Evolutionary conservation across 2,113 vertebrate species (phyloP), one percentile per base, ranked within the genome.

Genomic region (Antigone vipio): DNA sequence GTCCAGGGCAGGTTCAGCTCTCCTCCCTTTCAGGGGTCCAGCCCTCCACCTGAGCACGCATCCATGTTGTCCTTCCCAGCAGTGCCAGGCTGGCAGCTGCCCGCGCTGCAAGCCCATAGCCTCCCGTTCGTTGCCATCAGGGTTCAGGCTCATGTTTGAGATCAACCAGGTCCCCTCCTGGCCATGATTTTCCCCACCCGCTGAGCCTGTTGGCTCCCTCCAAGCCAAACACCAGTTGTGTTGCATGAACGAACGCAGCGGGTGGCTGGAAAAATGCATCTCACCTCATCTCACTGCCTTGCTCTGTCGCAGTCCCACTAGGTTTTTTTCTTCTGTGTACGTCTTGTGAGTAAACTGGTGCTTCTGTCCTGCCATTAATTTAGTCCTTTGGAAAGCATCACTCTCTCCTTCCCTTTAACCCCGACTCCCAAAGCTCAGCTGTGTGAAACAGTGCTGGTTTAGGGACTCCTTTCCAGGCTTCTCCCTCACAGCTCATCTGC

Each of bases 181-280:
- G 67, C 13, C 11, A 0, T 3, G 11, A 47, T 53, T 63, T 49
- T 49, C 59, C 22, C 40, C 13, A 4, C 71, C 58, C 22, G 13
- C 35, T 44, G n/a, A 56, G 52, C n/a, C 35, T 1, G 3, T 42
- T 30, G 26, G n/a, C 52, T 72, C 27, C 40, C 38, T 53, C 56
- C 50, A 42, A 64, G 56, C 44, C 21, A 35, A 75, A 64, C 69
- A n/a, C 20, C 0, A 0, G 27, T 35, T 40, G 42, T 1, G 2
- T 17, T 35, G 29, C 18, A 29, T 1, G 1, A 59, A 27, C 0
- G 0, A 59, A 53, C 0, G 1, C 47, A 50, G 47, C 1, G 0
- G 49, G 35, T 38, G 42, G 30, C 60, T 20, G 18, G 64, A 72
- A 82, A 82, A 66, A 55, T 6, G 4, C 20, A 3, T 44, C 47